Base-by-base conservation (phyloP, 1,140 invertebrate species). In the Rhyzopertha dominica region DNA sequence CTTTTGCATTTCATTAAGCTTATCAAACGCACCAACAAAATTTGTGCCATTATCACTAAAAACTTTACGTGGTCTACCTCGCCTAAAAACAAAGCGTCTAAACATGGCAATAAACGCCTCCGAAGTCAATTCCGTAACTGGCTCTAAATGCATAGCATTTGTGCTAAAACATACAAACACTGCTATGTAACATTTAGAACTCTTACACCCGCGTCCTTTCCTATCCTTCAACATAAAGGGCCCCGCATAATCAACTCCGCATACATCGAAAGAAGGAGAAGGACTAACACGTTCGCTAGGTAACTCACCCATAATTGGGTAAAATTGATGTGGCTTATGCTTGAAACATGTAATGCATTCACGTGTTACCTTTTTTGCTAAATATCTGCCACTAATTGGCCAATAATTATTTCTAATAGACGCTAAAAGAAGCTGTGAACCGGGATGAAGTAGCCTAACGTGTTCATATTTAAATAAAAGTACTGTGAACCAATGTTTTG, bases 31-130 rank as follows among this genome's bases (percentile, higher is more conserved):
- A n/a, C n/a, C n/a, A n/a, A n/a, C n/a, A n/a, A n/a, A n/a, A n/a
- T n/a, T n/a, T n/a, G n/a, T 50, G 23, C 50, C 47, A 52, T 63
- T 62, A 44, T 69, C 69, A 12, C 43, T 47, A 43, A 56, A 61
- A 0, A 71, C 51, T 3, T 37, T 36, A 0, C 12, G 12, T 10
- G 54, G 56, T 22, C 45, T 10, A 24, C 47, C 47, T 29, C 47
- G 19, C 3, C 47, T 14, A 10, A 19, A 5, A n/a, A 43, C 18
- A 30, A 49, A 49, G 30, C 47, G 7, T 13, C 40, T 8, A 8
- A 49, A 23, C n/a, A 19, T 13, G 5, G 47, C 31, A n/a, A 49
- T 10, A 14, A 43, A 49, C 5, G 34, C 30, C 37, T 41, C 29
- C 12, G 38, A 5, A 17, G 43, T 9, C 10, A 47, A 30, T 17